These are phyloP conservation scores for Rhinopomastus cyanomelas DNA, from an alignment of 2,113 vertebrate species.

Conservation along the genomic window DNA sequence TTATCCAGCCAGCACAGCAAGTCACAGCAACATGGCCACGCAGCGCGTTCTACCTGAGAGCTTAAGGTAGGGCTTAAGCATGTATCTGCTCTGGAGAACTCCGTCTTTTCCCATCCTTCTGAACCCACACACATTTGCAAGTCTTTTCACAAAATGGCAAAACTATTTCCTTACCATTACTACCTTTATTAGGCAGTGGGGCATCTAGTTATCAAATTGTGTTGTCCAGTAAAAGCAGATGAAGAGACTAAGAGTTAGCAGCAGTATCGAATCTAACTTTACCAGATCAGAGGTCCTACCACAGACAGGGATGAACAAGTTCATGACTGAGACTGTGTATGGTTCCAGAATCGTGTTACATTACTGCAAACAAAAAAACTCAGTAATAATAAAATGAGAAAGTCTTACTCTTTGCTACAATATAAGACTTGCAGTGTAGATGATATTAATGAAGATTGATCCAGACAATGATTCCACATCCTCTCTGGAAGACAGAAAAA, in stretches of 20 bases:
- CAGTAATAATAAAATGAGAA: neutral
- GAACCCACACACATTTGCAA: neutral
- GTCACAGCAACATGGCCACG: neutral
- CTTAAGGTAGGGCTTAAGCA: too few relatives aligned
- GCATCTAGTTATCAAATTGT: neutral
- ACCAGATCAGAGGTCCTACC: neutral
- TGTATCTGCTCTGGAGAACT: neutral
- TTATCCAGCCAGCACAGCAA: neutral
- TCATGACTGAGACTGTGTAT: neutral
- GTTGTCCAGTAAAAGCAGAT: neutral
- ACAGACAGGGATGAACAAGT: neutral
- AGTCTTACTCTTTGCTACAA: neutral
- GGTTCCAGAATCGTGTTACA: neutral
- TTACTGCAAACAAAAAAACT: neutral
- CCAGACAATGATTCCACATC: neutral
- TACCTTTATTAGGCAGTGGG: neutral
- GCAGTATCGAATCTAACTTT: neutral
- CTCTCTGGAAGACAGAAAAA: neutral
- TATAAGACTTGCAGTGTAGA: neutral
- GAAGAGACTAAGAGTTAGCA: neutral
- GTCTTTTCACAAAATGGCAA: neutral
- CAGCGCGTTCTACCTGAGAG: neutral
- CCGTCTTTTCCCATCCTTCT: neutral
- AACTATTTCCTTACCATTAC: neutral
- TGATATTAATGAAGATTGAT: neutral